phyloP scores from a whole-genome alignment of 2,797 vertebrate species.

The Sitta carolinensis region DNA sequence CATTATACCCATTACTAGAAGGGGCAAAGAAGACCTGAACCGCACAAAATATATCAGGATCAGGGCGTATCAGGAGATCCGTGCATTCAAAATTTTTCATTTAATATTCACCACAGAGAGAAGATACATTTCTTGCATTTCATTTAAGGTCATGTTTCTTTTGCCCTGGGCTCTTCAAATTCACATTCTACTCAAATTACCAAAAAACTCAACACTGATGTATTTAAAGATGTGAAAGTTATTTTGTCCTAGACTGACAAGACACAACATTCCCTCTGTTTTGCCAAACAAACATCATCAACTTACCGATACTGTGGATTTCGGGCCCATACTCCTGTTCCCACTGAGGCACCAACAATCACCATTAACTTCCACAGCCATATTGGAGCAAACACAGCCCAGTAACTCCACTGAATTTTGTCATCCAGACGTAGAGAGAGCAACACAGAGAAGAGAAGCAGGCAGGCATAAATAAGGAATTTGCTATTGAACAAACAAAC shows the following conservation, averaged over 20 bases:
- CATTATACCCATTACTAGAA: background rate
- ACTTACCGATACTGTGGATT: conserved; percentile 97
- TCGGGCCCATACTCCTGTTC: conserved; percentile 95
- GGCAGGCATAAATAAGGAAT: conserved; percentile 96
- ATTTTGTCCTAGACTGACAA: background rate
- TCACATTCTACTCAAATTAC: background rate
- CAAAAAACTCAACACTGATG: background rate
- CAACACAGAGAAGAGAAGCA: conserved; percentile 96
- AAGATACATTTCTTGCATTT: background rate
- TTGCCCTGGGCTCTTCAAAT: background rate
- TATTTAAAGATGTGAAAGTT: background rate
- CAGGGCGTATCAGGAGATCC: background rate
- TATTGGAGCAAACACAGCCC: conserved; percentile 96
- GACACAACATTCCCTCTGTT: background rate
- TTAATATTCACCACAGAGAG: background rate
- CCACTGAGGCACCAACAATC: conserved; percentile 93
- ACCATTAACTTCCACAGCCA: conserved; percentile 99
- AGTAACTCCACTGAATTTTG: conserved; percentile 97
- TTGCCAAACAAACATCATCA: background rate
- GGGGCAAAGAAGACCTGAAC: background rate
- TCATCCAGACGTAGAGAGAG: conserved; percentile 92
- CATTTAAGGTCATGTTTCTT: background rate
- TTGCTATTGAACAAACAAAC: conserved; percentile 79
- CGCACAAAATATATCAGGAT: background rate
- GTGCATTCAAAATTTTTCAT: background rate